Percentiles rank a stretch among this genome's conserved stretches.
These are phyloP conservation scores for Coenonympha arcania DNA, from an alignment of 2,888 invertebrate genomes.

Conservation along the genomic window DNA sequence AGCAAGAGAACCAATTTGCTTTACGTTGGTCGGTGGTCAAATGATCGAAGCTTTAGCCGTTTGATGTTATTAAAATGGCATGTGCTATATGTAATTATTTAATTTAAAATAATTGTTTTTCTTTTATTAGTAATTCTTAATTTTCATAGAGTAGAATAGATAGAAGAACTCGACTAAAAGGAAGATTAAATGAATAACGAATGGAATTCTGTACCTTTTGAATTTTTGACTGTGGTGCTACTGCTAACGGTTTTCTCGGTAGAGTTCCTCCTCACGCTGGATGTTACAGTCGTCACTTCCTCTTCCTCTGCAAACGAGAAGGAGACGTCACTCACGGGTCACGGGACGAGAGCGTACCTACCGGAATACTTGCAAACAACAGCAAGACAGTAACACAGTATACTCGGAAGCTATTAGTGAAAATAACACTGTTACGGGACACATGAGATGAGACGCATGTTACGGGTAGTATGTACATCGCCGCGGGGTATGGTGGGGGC, in stretches of 20 bases:
- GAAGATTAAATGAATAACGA: background rate
- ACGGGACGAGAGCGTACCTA: too few species aligned
- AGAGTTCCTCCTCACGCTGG: conserved; percentile 68
- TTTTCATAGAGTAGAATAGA: too few species aligned
- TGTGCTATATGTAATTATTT: too few species aligned
- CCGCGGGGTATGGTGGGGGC: conserved; percentile 18
- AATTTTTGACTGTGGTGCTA: conserved; percentile 74
- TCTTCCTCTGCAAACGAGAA: conserved; percentile 59
- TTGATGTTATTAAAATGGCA: too few species aligned
- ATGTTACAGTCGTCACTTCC: conserved; percentile 66
- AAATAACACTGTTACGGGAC: conserved; percentile 66
- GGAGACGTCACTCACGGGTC: background rate
- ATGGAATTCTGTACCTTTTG: conserved; percentile 60
- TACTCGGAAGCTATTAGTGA: conserved; percentile 69
- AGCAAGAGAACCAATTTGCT: too few species aligned
- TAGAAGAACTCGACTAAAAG: background rate
- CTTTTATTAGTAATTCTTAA: too few species aligned
- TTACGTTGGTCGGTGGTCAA: too few species aligned
- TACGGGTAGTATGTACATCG: conserved; percentile 57
- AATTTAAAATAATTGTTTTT: too few species aligned
- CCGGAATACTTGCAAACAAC: conserved; percentile 53
- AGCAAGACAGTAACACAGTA: conserved; percentile 59
- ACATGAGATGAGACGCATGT: conserved; percentile 55
- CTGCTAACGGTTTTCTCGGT: conserved; percentile 75
- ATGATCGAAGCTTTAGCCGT: too few species aligned